Conservation (phyloP, 2,797 vertebrate genomes). For the Clamator glandarius region DNA sequence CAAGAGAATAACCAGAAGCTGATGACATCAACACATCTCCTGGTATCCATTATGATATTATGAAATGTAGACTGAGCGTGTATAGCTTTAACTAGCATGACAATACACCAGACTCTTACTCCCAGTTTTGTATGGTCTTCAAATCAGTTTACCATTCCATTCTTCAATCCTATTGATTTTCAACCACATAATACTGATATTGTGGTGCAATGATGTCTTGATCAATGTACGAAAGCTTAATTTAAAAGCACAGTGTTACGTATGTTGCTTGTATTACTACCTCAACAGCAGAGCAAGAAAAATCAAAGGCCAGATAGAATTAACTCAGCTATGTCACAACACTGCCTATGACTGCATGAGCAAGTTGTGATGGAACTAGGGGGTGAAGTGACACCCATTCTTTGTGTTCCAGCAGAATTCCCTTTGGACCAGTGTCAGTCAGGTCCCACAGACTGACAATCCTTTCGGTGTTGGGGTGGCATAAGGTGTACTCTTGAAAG, state of each 20-base stretch:
- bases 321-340: background rate
- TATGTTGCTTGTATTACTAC: background rate
- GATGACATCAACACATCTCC: slow-evolving; percentile 61
- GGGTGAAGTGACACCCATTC: background rate
- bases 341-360: background rate
- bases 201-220: background rate
- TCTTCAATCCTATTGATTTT: background rate
- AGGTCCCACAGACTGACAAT: fast-evolving
- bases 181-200: background rate
- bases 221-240: background rate
- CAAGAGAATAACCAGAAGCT: slow-evolving; percentile 52
- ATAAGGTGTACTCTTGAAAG: background rate
- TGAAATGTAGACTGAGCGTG: slow-evolving; percentile 26
- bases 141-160: slow-evolving; percentile 4
- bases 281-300: background rate
- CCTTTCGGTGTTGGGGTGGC: fast-evolving
- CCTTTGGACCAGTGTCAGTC: background rate
- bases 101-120: slow-evolving; percentile 35
- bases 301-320: background rate
- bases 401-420: background rate
- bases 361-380: background rate
- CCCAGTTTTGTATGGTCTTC: background rate
- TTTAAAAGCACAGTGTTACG: background rate
- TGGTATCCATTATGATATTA: slow-evolving; percentile 51
- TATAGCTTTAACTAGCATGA: slow-evolving; percentile 19